Evolutionary conservation across 2,797 vertebrate species (phyloP).

Genomic region (Tokudaia tokunoshimensis): DNA sequence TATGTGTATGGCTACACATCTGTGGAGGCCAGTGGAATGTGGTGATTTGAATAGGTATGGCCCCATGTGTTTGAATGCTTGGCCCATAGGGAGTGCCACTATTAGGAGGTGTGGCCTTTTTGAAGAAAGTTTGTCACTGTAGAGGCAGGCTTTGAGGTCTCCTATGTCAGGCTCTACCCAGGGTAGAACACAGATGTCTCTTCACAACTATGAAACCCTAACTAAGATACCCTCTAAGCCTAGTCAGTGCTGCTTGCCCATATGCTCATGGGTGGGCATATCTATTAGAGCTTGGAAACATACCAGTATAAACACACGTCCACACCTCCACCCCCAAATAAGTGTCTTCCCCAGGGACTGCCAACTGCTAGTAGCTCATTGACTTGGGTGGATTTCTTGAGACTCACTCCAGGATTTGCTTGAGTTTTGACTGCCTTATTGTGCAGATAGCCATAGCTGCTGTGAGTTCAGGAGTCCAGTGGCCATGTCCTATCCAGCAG

Average conservation of each 20-base stretch:
- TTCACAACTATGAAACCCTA: too few species aligned
- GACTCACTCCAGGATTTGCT: neutral
- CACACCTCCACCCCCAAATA: too few species aligned
- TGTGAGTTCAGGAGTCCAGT: neutral
- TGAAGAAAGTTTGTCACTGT: neutral
- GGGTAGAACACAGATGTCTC: neutral
- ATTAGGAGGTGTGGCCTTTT: neutral
- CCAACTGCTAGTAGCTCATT: neutral
- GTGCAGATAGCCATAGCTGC: neutral
- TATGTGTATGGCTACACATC: too few species aligned
- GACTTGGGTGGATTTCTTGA: neutral
- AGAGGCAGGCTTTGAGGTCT: neutral
- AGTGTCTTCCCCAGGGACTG: neutral
- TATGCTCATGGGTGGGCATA: neutral
- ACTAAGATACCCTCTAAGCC: neutral
- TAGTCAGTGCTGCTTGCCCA: neutral
- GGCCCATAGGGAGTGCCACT: too few species aligned
- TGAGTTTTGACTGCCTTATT: neutral
- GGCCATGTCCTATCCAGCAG: neutral
- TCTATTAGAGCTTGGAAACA: neutral
- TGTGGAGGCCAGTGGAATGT: too few species aligned
- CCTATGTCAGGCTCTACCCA: neutral
- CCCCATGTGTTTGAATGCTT: too few species aligned
- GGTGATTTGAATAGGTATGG: too few species aligned
- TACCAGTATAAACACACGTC: neutral